phyloP scores from a whole-genome alignment of 2,888 invertebrate genomes.

The Epirrhoe alternata region DNA sequence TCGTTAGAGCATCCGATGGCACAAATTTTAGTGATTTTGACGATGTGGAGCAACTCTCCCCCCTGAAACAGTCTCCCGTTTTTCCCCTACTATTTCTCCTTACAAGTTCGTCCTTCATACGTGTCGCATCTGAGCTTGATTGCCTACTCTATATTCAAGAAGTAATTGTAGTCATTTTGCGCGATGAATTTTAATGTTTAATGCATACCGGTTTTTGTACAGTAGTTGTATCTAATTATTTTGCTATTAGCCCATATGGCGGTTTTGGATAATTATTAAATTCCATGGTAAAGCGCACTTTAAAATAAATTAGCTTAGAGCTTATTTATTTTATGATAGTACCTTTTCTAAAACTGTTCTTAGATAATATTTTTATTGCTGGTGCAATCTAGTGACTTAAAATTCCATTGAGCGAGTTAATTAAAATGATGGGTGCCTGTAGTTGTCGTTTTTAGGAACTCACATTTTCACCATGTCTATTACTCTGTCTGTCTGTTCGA shows the following conservation, averaged over 20 bases:
- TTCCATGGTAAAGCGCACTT: not conserved
- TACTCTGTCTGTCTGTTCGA: no score
- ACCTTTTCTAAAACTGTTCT: not conserved
- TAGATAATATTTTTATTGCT: no score
- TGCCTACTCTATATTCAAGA: conserved; percentile 29
- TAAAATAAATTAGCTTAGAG: not conserved
- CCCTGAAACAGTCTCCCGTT: no score
- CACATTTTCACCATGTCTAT: no score
- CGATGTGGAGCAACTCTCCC: no score
- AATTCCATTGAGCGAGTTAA: no score
- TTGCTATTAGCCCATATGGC: conserved; percentile 30
- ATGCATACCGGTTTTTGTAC: conserved; percentile 39
- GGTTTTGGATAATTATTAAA: conserved; percentile 13
- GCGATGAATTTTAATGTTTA: conserved; percentile 41
- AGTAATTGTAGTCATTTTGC: conserved; percentile 43
- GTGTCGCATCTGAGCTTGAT: conserved; percentile 8
- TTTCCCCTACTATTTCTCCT: no score
- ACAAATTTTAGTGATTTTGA: no score
- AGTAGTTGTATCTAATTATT: conserved; percentile 38
- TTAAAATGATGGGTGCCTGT: no score
- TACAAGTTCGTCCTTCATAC: not conserved
- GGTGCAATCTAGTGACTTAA: no score
- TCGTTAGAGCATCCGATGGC: no score
- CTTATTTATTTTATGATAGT: not conserved
- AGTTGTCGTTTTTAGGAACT: no score